phyloP scores from a whole-genome alignment of 2,888 invertebrate species.

The Hedya salicella region DNA sequence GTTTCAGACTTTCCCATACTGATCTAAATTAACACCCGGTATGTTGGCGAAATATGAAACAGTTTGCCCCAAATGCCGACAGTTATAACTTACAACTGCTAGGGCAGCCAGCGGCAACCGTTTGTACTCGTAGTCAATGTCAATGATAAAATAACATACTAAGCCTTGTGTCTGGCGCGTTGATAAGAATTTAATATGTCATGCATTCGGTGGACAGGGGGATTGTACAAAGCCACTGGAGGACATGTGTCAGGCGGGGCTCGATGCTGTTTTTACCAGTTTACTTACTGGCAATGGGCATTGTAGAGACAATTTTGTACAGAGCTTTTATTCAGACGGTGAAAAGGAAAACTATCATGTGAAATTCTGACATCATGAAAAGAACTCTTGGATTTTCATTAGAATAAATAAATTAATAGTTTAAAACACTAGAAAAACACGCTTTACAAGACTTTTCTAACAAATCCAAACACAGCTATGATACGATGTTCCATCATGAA shows the following conservation, averaged over 20 bases:
- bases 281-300: slow-evolving; percentile 48
- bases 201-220: slow-evolving; percentile 56
- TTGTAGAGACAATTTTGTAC: slow-evolving; percentile 47
- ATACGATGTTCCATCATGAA: no score
- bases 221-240: slow-evolving; percentile 65
- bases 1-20: no score
- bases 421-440: no score
- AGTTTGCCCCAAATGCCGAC: slow-evolving; percentile 44
- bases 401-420: no score
- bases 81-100: slow-evolving; percentile 44
- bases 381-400: no score
- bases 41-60: neutral
- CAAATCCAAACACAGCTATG: no score
- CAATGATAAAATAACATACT: slow-evolving; percentile 45
- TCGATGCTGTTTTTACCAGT: slow-evolving; percentile 61
- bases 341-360: neutral
- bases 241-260: slow-evolving; percentile 69
- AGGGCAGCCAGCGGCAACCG: slow-evolving; percentile 52
- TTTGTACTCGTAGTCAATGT: slow-evolving; percentile 52
- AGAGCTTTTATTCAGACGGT: slow-evolving; percentile 1
- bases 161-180: slow-evolving; percentile 43
- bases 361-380: neutral
- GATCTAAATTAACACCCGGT: no score
- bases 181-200: slow-evolving; percentile 58
- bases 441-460: no score